Conservation (phyloP, 1,140 invertebrate species). For the Ips typographus region DNA sequence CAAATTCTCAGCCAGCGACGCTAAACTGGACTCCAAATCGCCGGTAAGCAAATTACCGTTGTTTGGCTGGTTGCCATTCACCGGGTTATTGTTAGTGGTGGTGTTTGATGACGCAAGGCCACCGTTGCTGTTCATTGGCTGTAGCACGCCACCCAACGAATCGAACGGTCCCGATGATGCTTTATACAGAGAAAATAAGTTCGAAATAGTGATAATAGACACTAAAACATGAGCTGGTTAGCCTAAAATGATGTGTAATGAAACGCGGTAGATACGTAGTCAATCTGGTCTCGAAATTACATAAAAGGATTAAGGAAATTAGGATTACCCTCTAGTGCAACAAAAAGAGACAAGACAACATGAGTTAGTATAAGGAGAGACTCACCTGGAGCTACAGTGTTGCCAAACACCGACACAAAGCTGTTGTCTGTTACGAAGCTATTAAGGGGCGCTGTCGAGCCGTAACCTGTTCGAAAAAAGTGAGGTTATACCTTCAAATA, state of each 20-base stretch:
- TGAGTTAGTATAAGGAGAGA: neutral
- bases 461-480: constrained; percentile 11
- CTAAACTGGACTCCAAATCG: constrained; percentile 89
- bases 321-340: neutral
- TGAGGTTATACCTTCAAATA: too few species aligned
- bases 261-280: too few species aligned
- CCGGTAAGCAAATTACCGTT: constrained; percentile 70
- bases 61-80: constrained; percentile 34
- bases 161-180: constrained; percentile 60
- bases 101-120: constrained; percentile 27
- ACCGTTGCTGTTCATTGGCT: constrained; percentile 56
- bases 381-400: constrained; percentile 71
- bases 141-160: constrained; percentile 70
- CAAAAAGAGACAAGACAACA: too few species aligned
- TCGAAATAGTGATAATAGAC: too few species aligned
- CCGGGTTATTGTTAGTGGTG: constrained; percentile 43
- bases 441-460: constrained; percentile 54
- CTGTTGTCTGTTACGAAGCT: constrained; percentile 82
- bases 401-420: constrained; percentile 83
- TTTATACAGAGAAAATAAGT: too few species aligned
- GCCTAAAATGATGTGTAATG: too few species aligned
- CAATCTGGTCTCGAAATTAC: too few species aligned
- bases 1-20: constrained; percentile 87
- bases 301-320: too few species aligned
- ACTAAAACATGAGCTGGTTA: too few species aligned